Base-by-base conservation (phyloP, 2,888 invertebrate genomes). In the Pollenia amentaria region DNA sequence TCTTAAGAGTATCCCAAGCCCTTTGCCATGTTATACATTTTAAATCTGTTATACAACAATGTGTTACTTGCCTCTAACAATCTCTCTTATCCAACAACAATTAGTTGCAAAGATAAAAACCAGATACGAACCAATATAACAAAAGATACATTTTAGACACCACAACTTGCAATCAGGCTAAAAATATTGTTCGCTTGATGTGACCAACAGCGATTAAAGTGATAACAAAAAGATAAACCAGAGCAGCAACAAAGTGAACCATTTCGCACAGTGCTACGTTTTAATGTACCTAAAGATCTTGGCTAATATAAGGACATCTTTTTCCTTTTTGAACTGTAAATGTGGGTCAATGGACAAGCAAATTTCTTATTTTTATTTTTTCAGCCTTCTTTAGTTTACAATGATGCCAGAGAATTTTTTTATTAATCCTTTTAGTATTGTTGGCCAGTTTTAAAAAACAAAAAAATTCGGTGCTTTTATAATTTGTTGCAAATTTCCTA, bases 1-100 rank as follows among this genome's bases (percentile, higher is more conserved):
- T 9, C 53, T 70, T 70, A 18, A 53, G 40, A 29, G 53, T 70
- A 40, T 53, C 70, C 53, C 40, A 16, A 42, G 40, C 42, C 16
- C 8, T 38, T 9, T 53, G 69, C 11, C 38, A n/a, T 51, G 2
- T 48, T 10, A 67, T 38, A 42, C 53, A 53, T 38, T 40, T 67
- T 29, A 38, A 67, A 38, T 0, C 6, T 29, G 29, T 38, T 1
- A 40, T 18, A 14, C 40, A 38, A 51, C 51, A 51, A 46, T n/a
- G 14, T n/a, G n/a, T n/a, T 40, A 42, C 18, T 0, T 11, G 16
- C 16, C 12, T 51, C 38, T 48, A 38, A 8, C 12, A 4, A 1
- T 21, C 60, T 11, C 46, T 29, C 21, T 2, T 21, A 21, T 21
- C 38, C 16, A 29, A 55, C 11, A 21, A 21, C 0, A n/a, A 16